A percentile compares a stretch with the other conserved stretches of the same genome.
These are phyloP conservation scores for Willowsia nigromaculata DNA, from an alignment of 2,888 invertebrate species.

Conservation along the genomic window DNA sequence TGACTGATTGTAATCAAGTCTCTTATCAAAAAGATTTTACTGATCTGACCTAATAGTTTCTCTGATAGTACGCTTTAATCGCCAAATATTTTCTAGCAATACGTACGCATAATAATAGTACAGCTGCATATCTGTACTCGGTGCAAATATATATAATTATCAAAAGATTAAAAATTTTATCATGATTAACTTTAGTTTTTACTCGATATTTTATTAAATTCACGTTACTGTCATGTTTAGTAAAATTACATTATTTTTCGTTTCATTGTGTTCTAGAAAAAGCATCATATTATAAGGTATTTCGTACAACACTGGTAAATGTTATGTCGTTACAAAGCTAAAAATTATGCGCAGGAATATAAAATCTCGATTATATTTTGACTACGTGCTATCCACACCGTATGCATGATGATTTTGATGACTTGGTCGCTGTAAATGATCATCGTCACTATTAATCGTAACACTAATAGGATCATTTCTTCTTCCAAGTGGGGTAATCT, in stretches of 20 bases:
- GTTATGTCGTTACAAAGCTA: not conserved
- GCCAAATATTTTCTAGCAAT: not conserved
- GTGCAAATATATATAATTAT: not conserved
- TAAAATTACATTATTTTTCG: not conserved
- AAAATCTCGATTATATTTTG: not conserved
- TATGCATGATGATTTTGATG: not conserved
- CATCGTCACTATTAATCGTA: not conserved
- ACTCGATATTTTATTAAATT: not conserved
- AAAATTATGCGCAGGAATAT: not conserved
- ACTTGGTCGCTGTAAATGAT: not conserved
- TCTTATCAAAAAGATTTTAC: not conserved
- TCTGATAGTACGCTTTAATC: not conserved
- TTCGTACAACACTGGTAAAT: not conserved
- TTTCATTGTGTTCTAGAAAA: not conserved
- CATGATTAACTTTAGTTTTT: not conserved
- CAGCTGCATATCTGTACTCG: not conserved
- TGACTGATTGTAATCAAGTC: not conserved
- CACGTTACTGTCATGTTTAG: slow-evolving; percentile 16
- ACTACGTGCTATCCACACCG: not conserved
- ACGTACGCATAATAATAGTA: not conserved
- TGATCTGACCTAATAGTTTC: slow-evolving; percentile 41
- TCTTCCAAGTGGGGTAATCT: not conserved
- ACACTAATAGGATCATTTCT: not conserved
- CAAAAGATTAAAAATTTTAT: not conserved
- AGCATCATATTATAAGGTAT: slow-evolving; percentile 1